Base-by-base conservation (phyloP, 2,113 vertebrate genomes). In the Malurus alboscapulatus region DNA sequence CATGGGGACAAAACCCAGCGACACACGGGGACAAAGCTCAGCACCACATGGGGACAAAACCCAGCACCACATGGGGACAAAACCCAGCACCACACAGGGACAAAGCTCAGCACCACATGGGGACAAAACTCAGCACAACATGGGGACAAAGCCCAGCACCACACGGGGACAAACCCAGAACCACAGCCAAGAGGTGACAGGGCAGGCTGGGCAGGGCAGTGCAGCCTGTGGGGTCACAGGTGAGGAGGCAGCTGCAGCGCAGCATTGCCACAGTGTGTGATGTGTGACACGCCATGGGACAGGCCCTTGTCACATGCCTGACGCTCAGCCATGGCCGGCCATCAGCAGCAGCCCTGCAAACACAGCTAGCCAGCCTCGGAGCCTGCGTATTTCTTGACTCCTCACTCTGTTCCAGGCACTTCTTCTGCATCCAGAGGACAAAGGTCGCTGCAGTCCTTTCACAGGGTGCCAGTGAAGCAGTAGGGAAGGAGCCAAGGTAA, bases 301-400 rank as follows among this genome's bases (percentile, higher is more conserved):
- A 32, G 27, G 25, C 38, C 19, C 38, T 42, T 34, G 6, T 21
- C 3, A 0, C 0, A 0, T 5, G 38, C 38, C 24, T 82, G 32
- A 21, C 26, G 6, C 50, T n/a, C 48, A 44, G 65, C 32, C 8
- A 0, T 1, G 20, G 34, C 40, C 65, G 51, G 54, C 27, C 6
- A 3, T 42, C 44, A 71, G 44, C 24, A 71, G 44, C 21, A 26
- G 44, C 4, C n/a, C 69, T 54, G 36, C 8, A 45, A 65, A 58
- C 42, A 40, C 50, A 78, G 62, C 45, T 27, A 51, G 61, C 32
- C 63, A 69, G 61, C 21, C 29, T n/a, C 12, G 48, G 8, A 84
- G 34, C 2, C 0, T 26, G 34, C 59, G 51, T 21, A n/a, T 57
- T 81, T 62, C 65, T 59, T 71, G 66, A 66, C 17, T 30, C 20